phyloP scores from a whole-genome alignment of 2,797 vertebrate genomes.

The Rhabdophis nuchalis region DNA sequence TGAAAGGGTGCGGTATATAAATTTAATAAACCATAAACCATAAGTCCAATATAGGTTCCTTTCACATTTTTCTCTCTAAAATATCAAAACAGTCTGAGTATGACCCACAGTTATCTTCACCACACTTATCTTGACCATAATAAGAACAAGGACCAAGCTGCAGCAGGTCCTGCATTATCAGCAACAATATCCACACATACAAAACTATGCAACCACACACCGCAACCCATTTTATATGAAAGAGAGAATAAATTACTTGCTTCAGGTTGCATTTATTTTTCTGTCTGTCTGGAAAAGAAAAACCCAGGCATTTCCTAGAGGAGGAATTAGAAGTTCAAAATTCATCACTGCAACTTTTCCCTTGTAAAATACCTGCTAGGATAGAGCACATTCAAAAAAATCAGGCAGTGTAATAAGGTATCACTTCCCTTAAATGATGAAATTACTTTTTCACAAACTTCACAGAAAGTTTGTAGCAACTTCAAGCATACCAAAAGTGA shows the following conservation, averaged over 20 bases:
- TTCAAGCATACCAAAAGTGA: background rate
- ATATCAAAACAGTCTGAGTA: background rate
- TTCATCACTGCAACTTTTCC: background rate
- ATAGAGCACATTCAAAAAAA: background rate
- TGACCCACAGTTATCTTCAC: background rate
- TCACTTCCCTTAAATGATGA: background rate
- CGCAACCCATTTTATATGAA: background rate
- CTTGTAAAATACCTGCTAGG: background rate
- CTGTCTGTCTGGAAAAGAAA: background rate
- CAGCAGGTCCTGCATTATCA: background rate
- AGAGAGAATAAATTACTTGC: background rate
- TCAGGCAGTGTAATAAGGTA: background rate
- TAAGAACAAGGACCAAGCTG: background rate
- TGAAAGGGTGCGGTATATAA: too few relatives aligned
- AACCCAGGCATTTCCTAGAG: background rate
- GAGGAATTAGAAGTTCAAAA: background rate
- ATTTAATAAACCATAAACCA: too few relatives aligned
- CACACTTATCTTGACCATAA: background rate
- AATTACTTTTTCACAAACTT: background rate
- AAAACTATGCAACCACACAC: background rate
- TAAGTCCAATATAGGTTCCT: background rate
- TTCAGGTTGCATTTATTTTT: background rate
- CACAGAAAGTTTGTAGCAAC: background rate
- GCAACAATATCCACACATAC: background rate
- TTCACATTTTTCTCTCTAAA: background rate